A percentile compares a stretch with the other conserved stretches of the same genome.
phyloP scores from a whole-genome alignment of 2,113 vertebrate genomes.

The Epinephelus moara region DNA sequence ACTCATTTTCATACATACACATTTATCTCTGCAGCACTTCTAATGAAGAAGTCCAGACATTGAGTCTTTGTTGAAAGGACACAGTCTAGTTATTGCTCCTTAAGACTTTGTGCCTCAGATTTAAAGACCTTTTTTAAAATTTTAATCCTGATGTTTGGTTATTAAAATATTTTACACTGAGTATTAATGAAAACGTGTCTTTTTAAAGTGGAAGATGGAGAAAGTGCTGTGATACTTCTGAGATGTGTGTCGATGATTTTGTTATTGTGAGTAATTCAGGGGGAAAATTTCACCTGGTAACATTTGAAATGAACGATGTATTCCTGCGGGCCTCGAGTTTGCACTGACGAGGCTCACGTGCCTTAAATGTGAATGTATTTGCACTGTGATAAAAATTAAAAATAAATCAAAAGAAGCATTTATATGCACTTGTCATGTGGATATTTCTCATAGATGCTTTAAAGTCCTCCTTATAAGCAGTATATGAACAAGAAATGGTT shows the following conservation, averaged over 20 bases:
- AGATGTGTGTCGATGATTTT: not conserved
- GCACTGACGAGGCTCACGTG: conserved; percentile 54
- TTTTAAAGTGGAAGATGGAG: not conserved
- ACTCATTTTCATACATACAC: not conserved
- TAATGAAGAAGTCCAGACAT: not conserved
- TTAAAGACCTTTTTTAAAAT: not conserved
- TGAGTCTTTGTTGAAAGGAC: not conserved
- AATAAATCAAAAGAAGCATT: conserved; percentile 38
- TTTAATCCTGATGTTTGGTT: conserved; percentile 2
- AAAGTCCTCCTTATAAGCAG: too few relatives aligned
- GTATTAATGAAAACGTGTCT: not conserved
- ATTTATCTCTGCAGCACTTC: conserved; percentile 53
- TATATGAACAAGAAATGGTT: too few relatives aligned
- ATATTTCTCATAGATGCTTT: not conserved
- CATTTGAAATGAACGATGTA: conserved; percentile 26
- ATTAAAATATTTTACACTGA: not conserved
- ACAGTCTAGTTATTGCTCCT: not conserved
- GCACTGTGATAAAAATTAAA: conserved; percentile 67
- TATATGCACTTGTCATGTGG: not conserved
- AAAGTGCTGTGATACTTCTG: not conserved
- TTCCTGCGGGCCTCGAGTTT: conserved; percentile 58
- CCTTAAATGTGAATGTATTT: conserved; percentile 76
- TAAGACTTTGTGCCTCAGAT: conserved; percentile 23
- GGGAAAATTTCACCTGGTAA: conserved; percentile 43
- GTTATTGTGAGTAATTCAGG: conserved; percentile 29